Conservation (phyloP, 2,888 invertebrate genomes). For the Cybosia mesomella region DNA sequence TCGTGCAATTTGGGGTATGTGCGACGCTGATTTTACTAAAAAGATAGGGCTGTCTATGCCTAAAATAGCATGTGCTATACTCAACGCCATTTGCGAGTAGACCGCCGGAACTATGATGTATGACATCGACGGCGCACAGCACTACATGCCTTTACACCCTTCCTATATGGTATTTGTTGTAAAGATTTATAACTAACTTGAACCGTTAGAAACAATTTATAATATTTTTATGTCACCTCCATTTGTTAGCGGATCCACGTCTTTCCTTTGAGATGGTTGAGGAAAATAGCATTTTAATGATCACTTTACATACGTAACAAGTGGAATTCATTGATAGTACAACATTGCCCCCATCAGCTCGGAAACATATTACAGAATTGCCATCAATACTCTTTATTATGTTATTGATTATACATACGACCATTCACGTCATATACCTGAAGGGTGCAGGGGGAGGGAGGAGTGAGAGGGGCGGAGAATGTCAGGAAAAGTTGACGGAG, state of each 20-base stretch:
- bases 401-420: background rate
- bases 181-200: no score
- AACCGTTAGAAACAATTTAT: background rate
- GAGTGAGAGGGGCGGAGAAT: no score
- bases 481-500: no score
- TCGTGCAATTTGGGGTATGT: no score
- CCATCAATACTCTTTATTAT: constrained; percentile 1
- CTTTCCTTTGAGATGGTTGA: constrained; percentile 58
- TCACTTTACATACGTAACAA: constrained; percentile 60
- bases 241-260: constrained; percentile 45
- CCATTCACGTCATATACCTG: background rate
- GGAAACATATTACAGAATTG: background rate
- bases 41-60: no score
- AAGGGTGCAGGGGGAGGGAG: background rate
- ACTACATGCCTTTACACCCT: no score
- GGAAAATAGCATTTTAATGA: constrained; percentile 66
- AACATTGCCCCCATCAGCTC: background rate
- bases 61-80: no score
- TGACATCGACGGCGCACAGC: no score
- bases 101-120: no score
- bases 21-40: no score
- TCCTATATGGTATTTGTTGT: no score
- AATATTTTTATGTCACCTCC: constrained; percentile 44
- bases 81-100: no score
- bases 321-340: constrained; percentile 24